Evolutionary conservation across 2,797 vertebrate genomes (phyloP).

Genomic region (Bovichtus variegatus): DNA sequence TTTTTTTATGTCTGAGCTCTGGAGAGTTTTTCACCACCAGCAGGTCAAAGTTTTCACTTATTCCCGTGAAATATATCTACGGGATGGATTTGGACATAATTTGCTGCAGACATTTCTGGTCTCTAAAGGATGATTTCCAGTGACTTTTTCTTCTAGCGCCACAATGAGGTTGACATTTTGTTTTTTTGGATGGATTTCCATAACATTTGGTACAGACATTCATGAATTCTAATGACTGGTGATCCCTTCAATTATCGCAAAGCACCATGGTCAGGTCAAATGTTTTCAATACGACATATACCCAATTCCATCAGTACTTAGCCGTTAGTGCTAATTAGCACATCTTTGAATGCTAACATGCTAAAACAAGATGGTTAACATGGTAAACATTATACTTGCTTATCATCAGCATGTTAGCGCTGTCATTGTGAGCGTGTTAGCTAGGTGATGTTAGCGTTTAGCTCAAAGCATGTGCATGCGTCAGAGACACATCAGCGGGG

Average conservation of each 20-base stretch:
- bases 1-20: not conserved
- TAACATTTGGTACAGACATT: not conserved
- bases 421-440: not conserved
- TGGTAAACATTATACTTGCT: too few species aligned
- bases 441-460: not conserved
- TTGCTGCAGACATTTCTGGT: not conserved
- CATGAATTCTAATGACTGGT: not conserved
- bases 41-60: not conserved
- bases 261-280: not conserved
- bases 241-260: not conserved
- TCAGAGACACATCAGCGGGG: not conserved
- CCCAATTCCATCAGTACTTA: too few species aligned
- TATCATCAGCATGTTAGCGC: too few species aligned
- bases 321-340: too few species aligned
- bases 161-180: too few species aligned
- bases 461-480: not conserved
- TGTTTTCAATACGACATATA: not conserved
- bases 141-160: not conserved
- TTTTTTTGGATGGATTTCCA: not conserved
- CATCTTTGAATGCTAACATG: too few species aligned
- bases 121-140: not conserved
- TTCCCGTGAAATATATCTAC: not conserved
- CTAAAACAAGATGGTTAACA: too few species aligned
- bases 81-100: not conserved
- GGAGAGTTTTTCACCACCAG: not conserved